These are phyloP conservation scores for Lasioglossum figueresi DNA, from an alignment of 2,888 invertebrate species.

Conservation along the genomic window DNA sequence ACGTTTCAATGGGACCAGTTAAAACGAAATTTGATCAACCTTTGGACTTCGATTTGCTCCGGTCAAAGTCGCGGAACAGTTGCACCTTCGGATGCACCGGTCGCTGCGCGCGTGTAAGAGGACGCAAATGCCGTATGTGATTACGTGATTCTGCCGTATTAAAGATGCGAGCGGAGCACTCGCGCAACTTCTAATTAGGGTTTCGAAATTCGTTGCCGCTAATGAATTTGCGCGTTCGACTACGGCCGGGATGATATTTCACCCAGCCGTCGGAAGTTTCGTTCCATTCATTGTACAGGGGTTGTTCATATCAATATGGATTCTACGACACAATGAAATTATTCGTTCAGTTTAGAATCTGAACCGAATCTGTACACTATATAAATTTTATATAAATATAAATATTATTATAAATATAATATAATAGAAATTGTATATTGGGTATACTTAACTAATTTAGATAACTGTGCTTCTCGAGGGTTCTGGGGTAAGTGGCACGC, in stretches of 20 bases:
- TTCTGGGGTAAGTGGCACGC: too few relatives aligned
- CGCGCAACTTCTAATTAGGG: slow-evolving; percentile 21
- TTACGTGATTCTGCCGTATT: slow-evolving; percentile 10
- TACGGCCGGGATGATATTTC: background rate
- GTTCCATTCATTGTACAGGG: background rate
- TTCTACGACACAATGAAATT: background rate
- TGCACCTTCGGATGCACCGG: background rate
- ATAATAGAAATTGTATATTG: too few relatives aligned
- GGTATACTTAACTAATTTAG: too few relatives aligned
- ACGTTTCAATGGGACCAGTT: background rate
- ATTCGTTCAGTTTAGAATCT: too few relatives aligned
- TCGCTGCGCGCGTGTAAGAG: background rate
- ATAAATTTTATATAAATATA: too few relatives aligned
- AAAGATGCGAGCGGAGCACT: slow-evolving; percentile 7
- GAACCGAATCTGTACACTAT: too few relatives aligned
- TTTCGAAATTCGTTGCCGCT: slow-evolving; percentile 1
- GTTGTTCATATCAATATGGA: background rate
- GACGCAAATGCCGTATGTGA: background rate
- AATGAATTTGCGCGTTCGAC: slow-evolving; percentile 22
- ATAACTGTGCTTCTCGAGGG: too few relatives aligned
- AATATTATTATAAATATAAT: too few relatives aligned
- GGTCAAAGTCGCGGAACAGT: background rate
- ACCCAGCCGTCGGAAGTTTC: background rate
- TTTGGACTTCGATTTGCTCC: background rate
- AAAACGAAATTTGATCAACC: background rate